Evolutionary conservation across 2,113 vertebrate species (phyloP).

Genomic region (Centropus unirufus): DNA sequence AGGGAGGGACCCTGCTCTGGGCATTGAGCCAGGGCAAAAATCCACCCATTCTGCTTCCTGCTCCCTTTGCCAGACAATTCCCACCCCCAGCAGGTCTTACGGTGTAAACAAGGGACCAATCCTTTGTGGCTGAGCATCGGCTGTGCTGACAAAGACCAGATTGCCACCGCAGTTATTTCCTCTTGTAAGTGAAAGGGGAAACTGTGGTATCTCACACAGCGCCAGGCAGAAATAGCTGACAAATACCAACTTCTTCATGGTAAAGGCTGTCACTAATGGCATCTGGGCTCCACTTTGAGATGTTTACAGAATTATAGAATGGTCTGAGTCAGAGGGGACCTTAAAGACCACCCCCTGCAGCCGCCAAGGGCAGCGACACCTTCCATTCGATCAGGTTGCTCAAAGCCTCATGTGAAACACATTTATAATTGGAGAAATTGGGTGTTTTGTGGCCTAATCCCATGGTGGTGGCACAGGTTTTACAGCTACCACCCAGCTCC

Average conservation of each 20-base stretch:
- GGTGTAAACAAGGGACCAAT: background rate
- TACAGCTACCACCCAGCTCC: background rate
- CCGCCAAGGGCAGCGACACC: too few relatives aligned
- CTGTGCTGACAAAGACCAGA: conserved; percentile 35
- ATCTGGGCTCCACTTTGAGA: background rate
- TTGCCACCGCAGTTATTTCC: conserved; percentile 44
- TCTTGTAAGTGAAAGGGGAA: conserved; percentile 9
- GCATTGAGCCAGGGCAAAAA: background rate
- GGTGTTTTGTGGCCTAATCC: background rate
- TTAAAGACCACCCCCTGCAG: too few relatives aligned
- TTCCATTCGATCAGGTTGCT: too few relatives aligned
- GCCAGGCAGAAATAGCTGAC: conserved; percentile 21
- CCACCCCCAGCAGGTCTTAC: fast-evolving
- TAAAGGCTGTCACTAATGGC: background rate
- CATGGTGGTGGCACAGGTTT: background rate
- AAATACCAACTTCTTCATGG: background rate
- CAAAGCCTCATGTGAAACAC: background rate
- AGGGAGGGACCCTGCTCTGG: fast-evolving
- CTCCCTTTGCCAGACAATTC: background rate
- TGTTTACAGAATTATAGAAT: too few relatives aligned
- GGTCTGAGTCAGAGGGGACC: too few relatives aligned
- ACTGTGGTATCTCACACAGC: background rate
- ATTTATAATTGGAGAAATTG: background rate
- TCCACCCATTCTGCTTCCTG: background rate
- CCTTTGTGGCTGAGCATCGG: background rate